Conservation (phyloP, 2,888 invertebrate genomes). For the Sphinx pinastri region DNA sequence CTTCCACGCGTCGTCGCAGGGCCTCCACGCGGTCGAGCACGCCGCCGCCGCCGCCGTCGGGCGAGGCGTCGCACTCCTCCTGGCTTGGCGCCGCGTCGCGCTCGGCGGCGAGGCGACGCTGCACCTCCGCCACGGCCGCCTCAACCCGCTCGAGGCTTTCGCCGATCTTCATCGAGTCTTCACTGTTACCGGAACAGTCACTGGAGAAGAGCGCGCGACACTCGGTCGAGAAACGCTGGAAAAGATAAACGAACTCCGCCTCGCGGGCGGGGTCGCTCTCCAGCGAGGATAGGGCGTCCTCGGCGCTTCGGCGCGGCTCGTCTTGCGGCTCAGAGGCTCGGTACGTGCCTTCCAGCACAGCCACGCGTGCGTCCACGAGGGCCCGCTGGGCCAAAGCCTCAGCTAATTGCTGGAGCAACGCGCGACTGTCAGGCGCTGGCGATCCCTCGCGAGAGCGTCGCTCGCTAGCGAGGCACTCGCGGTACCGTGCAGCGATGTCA, state of each 20-base stretch:
- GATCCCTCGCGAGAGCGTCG: conserved; percentile 58
- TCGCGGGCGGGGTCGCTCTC: conserved; percentile 84
- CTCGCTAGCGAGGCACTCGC: conserved; percentile 82
- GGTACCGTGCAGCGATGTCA: conserved; percentile 87
- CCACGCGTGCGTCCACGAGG: conserved; percentile 89
- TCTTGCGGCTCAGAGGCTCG: conserved; percentile 56
- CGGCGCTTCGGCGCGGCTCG: conserved; percentile 53
- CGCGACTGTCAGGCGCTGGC: conserved; percentile 62
- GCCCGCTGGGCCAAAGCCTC: conserved; percentile 59
- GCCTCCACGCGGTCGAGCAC: conserved; percentile 69
- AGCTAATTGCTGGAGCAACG: conserved; percentile 52
- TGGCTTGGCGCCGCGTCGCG: conserved; percentile 33
- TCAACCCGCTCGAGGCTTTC: conserved; percentile 81
- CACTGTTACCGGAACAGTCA: conserved; percentile 83
- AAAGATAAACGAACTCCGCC: conserved; percentile 87
- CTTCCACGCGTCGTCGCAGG: conserved; percentile 76
- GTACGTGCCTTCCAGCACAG: conserved; percentile 86
- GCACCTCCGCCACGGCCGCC: conserved; percentile 73
- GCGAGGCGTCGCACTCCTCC: conserved; percentile 28
- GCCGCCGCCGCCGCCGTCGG: conserved; percentile 34
- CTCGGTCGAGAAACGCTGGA: conserved; percentile 86
- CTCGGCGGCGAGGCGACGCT: conserved; percentile 58
- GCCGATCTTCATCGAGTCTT: conserved; percentile 83
- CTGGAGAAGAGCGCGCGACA: conserved; percentile 84
- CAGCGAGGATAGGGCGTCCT: conserved; percentile 73